Evolutionary conservation across 2,113 vertebrate species (phyloP), one percentile per base, ranked within the genome.

Genomic region (Eretmochelys imbricata): DNA sequence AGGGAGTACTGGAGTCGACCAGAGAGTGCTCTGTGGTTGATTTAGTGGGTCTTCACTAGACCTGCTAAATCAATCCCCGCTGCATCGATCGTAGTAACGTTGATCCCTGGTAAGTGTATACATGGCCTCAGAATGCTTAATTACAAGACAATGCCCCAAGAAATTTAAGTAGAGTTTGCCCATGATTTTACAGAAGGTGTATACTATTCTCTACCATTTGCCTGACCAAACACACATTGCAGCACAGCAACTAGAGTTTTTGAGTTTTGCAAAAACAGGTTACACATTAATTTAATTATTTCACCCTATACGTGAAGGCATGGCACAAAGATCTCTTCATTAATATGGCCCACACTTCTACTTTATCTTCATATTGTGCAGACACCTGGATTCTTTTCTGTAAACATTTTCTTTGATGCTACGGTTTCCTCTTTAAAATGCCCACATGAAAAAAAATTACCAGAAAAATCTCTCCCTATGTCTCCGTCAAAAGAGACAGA

Each of bases 161-260:
- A 97, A 97, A 97, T 89, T 84, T 96, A 96, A 97, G 93, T 96
- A 96, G 96, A 97, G 96, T 97, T 97, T 96, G 89, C 95, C 62
- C 62, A 97, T 95, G 96, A 96, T 91, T 97, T 95, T 96, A 93
- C 96, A 91, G 96, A 96, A 96, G 97, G 85, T 96, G 82, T 91
- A 97, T 96, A 96, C 87, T 97, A 96, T 96, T 96, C 95, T 96
- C 91, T 89, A 86, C 89, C 72, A n/a, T 94, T 97, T 96, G 97
- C 96, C 96, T 96, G 96, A 84, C 96, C 96, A 93, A 96, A 96
- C 95, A 89, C 90, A 94, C 78, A 91, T 93, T 96, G 91, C 55
- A 92, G 95, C 80, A 80, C 16, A 93, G 55, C 59, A 72, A 87
- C 88, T 86, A 91, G 90, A 86, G 78, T 95, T 96, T 92, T 89